Evolutionary conservation across 2,113 vertebrate species (phyloP), one percentile per base, ranked within the genome.

Genomic region (Thalassoma bifasciatum): DNA sequence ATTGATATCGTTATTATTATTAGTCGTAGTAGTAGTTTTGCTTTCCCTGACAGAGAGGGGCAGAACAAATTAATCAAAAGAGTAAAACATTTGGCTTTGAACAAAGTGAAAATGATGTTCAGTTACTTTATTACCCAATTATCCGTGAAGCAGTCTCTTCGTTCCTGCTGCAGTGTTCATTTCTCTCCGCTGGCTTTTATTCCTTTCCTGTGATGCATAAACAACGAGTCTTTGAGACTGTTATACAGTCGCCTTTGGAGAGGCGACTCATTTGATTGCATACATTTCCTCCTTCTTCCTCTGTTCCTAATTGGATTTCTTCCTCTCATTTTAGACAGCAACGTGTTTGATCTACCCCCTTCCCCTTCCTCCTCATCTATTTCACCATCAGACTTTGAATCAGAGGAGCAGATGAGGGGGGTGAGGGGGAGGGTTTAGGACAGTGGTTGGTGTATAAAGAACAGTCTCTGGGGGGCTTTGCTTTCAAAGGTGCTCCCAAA

Each of bases 241-340:
- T 84, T 84, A 82, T 51, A 75, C 36, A 63, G 51, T 82, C 66
- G 66, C 79, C 82, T 85, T 86, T 77, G 82, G 84, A 83, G 70
- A 16, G 44, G 57, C 61, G 82, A 86, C 74, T 82, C 76, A 78
- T 84, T 70, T 68, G 84, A 85, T 89, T 87, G 82, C 84, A 76
- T 83, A 70, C 63, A 78, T 81, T 85, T 76, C 79, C 44, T 77
- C 67, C 74, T 71, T 83, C 58, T 73, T 67, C 71, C 67, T 77
- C 82, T 74, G 62, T 66, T 66, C 66, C 66, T 89, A 87, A 87
- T 89, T 89, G 87, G 82, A 85, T 86, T 75, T 81, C 62, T 78
- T 65, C 56, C 77, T 84, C 86, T 86, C 63, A 42, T 80, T 84
- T 76, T 78, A 78, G 66, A 81, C 64, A 78, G 69, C 79, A 51